phyloP scores from a whole-genome alignment of 1,140 invertebrate species.

The Bilobella aurantiaca region DNA sequence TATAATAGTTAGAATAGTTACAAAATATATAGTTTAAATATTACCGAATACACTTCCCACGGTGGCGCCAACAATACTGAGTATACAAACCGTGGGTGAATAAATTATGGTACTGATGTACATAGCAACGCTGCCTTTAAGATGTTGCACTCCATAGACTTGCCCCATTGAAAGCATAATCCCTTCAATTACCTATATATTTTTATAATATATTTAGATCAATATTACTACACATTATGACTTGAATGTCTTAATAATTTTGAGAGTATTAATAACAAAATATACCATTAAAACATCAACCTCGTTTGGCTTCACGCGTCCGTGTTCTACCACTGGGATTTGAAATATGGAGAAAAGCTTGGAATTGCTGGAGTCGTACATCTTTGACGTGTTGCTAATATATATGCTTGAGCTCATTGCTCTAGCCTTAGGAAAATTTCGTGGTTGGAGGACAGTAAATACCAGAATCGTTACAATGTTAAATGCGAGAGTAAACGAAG shows the following conservation, averaged over 20 bases:
- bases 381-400: background rate
- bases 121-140: slow-evolving; percentile 38
- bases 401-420: background rate
- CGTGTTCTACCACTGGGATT: too few species aligned
- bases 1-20: too few species aligned
- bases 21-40: background rate
- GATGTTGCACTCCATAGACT: slow-evolving; percentile 40
- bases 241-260: too few species aligned
- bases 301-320: too few species aligned
- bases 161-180: slow-evolving; percentile 41
- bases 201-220: too few species aligned
- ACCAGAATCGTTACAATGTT: slow-evolving; percentile 38
- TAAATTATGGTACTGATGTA: slow-evolving; percentile 43
- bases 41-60: slow-evolving; percentile 33
- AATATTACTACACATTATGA: too few species aligned
- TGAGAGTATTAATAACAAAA: too few species aligned
- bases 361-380: background rate
- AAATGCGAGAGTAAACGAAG: slow-evolving; percentile 40
- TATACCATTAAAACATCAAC: too few species aligned
- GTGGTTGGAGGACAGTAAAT: slow-evolving; percentile 28
- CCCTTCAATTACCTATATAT: slow-evolving; percentile 42
- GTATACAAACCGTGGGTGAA: slow-evolving; percentile 41
- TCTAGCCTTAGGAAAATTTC: too few species aligned
- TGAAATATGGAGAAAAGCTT: slow-evolving; percentile 1
- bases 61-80: slow-evolving; percentile 41